Evolutionary conservation across 2,797 vertebrate genomes (phyloP).

Genomic region (Megalops cyprinoides): DNA sequence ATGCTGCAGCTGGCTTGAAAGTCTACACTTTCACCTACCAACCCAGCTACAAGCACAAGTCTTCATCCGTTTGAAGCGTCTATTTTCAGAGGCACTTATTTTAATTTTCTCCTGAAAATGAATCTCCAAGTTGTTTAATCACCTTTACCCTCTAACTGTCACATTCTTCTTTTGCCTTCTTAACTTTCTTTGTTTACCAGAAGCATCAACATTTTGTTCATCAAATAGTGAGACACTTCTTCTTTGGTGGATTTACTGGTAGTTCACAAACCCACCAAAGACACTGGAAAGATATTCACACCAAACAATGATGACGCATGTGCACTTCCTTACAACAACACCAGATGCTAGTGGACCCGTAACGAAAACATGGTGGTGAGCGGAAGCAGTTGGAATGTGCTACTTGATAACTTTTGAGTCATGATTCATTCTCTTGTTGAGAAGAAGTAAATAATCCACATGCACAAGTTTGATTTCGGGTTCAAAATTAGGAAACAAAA

Average conservation of each 20-base stretch:
- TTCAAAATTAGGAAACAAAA: background rate
- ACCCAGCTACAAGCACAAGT: background rate
- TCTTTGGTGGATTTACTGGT: background rate
- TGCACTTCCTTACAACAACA: slow-evolving; percentile 4
- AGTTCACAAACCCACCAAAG: background rate
- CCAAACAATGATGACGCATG: background rate
- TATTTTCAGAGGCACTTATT: no score
- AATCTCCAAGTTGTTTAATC: background rate
- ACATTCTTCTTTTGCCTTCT: background rate
- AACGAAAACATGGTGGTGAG: background rate
- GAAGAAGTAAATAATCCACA: background rate
- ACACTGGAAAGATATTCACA: background rate
- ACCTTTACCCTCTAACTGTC: background rate
- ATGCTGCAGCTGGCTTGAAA: background rate
- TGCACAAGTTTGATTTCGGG: no score
- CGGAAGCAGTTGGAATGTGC: background rate
- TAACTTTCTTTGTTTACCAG: background rate
- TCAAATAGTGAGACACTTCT: background rate
- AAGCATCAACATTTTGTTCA: background rate
- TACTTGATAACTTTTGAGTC: background rate
- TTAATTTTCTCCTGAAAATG: background rate
- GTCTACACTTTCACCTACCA: background rate
- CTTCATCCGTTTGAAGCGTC: background rate
- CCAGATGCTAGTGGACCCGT: background rate
- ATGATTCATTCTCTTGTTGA: background rate